Conservation (phyloP, 2,113 vertebrate species). For the Cebidichthys violaceus region DNA sequence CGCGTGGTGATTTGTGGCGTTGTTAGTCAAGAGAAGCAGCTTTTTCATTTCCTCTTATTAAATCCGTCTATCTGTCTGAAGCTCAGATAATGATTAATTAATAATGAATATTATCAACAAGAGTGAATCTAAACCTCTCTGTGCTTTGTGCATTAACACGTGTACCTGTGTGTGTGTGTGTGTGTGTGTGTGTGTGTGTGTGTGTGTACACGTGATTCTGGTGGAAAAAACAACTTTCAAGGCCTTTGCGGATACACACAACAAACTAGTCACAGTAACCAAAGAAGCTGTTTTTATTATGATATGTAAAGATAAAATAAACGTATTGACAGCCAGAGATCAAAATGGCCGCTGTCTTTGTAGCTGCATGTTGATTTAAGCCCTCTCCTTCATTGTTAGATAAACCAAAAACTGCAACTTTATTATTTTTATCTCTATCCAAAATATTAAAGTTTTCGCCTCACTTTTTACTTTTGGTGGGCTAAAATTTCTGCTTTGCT, state of each 20-base stretch:
- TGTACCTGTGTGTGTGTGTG: not conserved
- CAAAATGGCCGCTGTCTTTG: not conserved
- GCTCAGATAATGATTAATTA: slow-evolving; percentile 14
- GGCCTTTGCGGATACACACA: not conserved
- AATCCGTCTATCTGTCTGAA: slow-evolving; percentile 27
- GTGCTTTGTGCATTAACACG: not conserved
- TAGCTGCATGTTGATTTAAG: not conserved
- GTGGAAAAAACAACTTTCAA: not conserved
- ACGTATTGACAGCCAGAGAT: not conserved
- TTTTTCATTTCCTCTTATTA: slow-evolving; percentile 42
- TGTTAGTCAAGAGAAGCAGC: slow-evolving; percentile 35
- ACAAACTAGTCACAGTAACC: not conserved
- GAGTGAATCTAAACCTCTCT: not conserved
- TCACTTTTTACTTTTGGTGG: not conserved
- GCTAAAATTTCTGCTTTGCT: not conserved
- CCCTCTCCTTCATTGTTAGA: slow-evolving; percentile 5
- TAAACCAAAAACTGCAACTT: not conserved
- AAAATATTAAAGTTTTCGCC: not conserved
- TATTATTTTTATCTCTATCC: not conserved
- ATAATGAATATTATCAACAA: not conserved
- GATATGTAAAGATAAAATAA: not conserved
- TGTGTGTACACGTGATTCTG: not conserved
- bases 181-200: too few species aligned
- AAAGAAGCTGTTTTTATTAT: not conserved
- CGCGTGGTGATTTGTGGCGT: slow-evolving; percentile 37